Base-by-base conservation (phyloP, 2,888 invertebrate species). In the Volucella inflata region DNA sequence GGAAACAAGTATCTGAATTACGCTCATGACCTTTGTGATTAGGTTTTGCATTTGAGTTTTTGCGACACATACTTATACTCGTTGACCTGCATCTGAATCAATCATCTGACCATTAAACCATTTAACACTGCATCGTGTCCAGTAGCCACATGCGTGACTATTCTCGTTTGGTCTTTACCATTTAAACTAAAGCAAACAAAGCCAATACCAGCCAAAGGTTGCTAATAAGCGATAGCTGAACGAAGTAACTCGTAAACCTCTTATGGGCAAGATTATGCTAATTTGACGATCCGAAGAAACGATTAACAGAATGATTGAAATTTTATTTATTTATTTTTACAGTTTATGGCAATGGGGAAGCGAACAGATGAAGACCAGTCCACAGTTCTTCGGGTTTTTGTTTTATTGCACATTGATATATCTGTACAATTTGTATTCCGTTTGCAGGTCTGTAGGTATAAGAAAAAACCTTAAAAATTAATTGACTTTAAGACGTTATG, bases 151-250 rank as follows among this genome's bases (percentile, higher is more conserved):
- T 71, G 53, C 53, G 50, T 71, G 51, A 46, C 71, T 17, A 44
- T 70, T 65, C n/a, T 59, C 40, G 48, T 65, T 82, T 82, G 71
- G 71, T 82, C 59, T 68, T 67, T 57, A 40, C 30, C 38, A 59
- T 30, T 36, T 2, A 16, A 38, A 74, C 44, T 51, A 50, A 36
- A 9, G 3, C 30, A 48, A 60, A 70, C 68, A 62, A 57, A 59
- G 57, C 50, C 8, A 40, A 50, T 42, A 64, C 62, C 36, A 40
- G 14, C 79, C 62, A 81, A 82, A 82, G 76, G 71, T 67, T 57
- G 65, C 76, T 82, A 82, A 82, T 82, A 71, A 76, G 17, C 30
- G 38, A 44, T 70, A 4, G 6, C 64, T 64, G 62, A 64, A 44
- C 42, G 50, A 50, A 53, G 62, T 64, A 30, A 30, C 30, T 30